Conservation (phyloP, 2,113 vertebrate genomes). For the Ceuthmochares aereus region DNA sequence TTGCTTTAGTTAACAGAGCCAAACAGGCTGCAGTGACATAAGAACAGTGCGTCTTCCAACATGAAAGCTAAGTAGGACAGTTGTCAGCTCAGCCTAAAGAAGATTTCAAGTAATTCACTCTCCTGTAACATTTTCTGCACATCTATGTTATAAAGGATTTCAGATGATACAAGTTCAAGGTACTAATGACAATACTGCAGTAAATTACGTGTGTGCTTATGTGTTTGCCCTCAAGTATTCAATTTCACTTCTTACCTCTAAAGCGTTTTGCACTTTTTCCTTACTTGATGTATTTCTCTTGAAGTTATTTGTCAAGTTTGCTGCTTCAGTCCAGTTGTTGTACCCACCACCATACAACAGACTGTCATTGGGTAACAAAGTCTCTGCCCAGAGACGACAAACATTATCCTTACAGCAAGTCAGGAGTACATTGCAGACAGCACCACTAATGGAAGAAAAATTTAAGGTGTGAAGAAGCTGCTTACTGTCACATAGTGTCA, state of each 20-base stretch:
- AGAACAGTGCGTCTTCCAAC: background rate
- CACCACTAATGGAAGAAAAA: constrained; percentile 80
- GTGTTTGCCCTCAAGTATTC: background rate
- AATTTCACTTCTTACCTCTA: constrained; percentile 82
- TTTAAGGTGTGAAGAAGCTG: background rate
- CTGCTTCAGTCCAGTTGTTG: constrained; percentile 74
- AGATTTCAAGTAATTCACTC: background rate
- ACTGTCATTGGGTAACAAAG: constrained; percentile 92
- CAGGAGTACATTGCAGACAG: constrained; percentile 93
- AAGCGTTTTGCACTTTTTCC: constrained; percentile 77
- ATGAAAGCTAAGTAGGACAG: background rate
- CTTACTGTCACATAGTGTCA: background rate
- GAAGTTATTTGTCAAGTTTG: constrained; percentile 74
- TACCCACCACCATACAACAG: constrained; percentile 83
- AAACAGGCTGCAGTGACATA: background rate
- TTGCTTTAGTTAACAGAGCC: background rate
- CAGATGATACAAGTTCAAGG: background rate
- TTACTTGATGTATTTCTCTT: constrained; percentile 84
- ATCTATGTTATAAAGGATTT: background rate
- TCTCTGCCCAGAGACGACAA: constrained; percentile 97
- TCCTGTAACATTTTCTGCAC: background rate
- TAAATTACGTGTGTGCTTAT: background rate
- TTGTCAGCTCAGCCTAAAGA: background rate
- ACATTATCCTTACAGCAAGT: constrained; percentile 98
- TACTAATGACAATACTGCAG: background rate